Evolutionary conservation across 2,113 vertebrate species (phyloP).

Genomic region (Machaerirhynchus nigripectus): DNA sequence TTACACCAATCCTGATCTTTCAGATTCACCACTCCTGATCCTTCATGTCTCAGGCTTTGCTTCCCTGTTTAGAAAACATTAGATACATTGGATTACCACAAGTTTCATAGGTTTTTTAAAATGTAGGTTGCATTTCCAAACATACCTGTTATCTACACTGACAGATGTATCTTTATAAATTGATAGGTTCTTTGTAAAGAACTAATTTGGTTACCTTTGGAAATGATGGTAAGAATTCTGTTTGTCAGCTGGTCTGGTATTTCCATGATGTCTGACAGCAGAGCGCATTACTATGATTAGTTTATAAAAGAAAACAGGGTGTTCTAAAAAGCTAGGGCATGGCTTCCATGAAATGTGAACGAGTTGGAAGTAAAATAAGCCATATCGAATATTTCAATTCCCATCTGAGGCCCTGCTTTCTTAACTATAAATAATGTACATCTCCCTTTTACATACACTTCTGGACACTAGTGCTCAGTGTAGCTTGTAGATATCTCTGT

Average conservation of each 20-base stretch:
- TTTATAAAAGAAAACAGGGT: conserved; percentile 5
- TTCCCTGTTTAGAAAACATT: not conserved
- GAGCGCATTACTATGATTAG: not conserved
- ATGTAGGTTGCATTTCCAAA: not conserved
- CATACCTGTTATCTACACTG: not conserved
- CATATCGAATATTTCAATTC: conserved; percentile 11
- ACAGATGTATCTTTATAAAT: not conserved
- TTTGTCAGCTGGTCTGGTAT: not conserved
- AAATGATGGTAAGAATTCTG: not conserved
- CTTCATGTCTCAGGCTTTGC: not conserved
- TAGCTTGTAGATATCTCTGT: not conserved
- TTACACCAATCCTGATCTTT: not conserved
- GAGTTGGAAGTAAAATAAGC: not conserved
- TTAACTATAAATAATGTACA: conserved; percentile 37
- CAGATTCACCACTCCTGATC: not conserved
- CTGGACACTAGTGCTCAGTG: not conserved
- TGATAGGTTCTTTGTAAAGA: not conserved
- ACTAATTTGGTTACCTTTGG: not conserved
- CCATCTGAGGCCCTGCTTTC: not conserved
- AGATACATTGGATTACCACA: not conserved
- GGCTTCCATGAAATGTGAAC: not conserved
- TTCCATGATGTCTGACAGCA: not conserved
- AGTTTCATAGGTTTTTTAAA: not conserved
- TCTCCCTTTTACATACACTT: not conserved
- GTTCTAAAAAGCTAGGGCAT: not conserved